These are phyloP conservation scores for Manis javanica DNA, from an alignment of 2,797 vertebrate genomes.

Conservation along the genomic window DNA sequence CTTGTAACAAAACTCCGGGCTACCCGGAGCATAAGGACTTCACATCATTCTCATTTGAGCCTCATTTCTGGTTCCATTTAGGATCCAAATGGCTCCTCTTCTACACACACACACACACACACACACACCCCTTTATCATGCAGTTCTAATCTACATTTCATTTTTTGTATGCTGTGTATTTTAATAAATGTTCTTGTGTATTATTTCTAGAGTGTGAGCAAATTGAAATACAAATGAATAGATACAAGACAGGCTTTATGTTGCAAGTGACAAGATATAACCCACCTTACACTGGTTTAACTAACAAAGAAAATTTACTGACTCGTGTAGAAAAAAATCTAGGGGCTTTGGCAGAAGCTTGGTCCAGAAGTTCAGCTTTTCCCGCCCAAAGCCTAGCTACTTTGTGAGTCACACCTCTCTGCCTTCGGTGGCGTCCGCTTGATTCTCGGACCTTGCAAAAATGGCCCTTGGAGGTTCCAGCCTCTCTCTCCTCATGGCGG, in stretches of 20 bases:
- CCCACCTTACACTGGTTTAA: neutral
- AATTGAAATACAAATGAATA: conserved; percentile 14
- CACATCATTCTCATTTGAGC: neutral
- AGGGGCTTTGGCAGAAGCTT: neutral
- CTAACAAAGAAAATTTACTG: neutral
- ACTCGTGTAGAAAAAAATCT: neutral
- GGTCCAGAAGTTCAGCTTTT: neutral
- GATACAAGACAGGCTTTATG: neutral
- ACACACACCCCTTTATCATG: neutral
- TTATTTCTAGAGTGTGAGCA: neutral
- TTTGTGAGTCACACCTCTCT: neutral
- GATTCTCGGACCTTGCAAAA: neutral
- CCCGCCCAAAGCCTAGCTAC: neutral
- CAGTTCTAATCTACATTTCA: neutral
- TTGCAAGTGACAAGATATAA: neutral
- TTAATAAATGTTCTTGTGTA: neutral
- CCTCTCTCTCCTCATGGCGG: neutral
- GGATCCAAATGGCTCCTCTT: neutral
- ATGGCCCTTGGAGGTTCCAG: neutral
- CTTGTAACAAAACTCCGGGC: neutral
- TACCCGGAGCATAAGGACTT: neutral
- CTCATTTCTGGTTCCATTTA: neutral
- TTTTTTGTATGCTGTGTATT: neutral
- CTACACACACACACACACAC: neutral
- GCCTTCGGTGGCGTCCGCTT: neutral